Base-by-base conservation (phyloP, 2,113 vertebrate species). In the Nansenia antarctica region DNA sequence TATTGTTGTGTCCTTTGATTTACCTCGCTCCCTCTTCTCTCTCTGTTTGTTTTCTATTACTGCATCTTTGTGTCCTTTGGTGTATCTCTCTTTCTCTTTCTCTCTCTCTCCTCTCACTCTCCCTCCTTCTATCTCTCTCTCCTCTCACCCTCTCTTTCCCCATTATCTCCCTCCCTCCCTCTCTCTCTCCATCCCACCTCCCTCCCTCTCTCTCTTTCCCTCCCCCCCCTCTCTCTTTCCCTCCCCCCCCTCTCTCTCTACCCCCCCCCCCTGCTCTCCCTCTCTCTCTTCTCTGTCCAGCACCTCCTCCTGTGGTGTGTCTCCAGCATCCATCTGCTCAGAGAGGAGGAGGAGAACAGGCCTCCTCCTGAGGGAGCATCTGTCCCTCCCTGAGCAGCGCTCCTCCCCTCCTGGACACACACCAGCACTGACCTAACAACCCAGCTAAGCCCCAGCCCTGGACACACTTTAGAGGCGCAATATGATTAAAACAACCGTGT, bases 351-450 rank as follows among this genome's bases (percentile, higher is more conserved):
- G 60, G 70, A 81, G 72, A 65, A 67, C 67, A 64, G 67, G 35
- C 71, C 79, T 65, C 74, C 79, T 42, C 54, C 69, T 52, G 74
- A 18, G 53, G 54, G 12, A 71, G 64, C 74, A 77, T 39, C 69
- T 77, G 74, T 65, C 69, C 62, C 53, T 54, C 49, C 26, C 22
- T 14, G 29, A 14, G n/a, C 32, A 30, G n/a, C n/a, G 9, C 45
- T 47, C 52, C 52, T 54, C 24, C 9, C 12, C 53, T 55, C 20
- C 24, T 55, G n/a, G n/a, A 49, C n/a, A 15, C 14, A 49, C 15
- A 49, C n/a, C 45, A 22, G 45, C 20, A n/a, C 8, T 34, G 31
- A 60, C 8, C 29, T 30, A 32, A 34, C 18, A 54, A 54, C 22
- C 5, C n/a, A 27, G 4, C 52, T 7, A 49, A 22, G 45, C 45